Percentiles rank a stretch among this genome's conserved stretches.
phyloP scores from a whole-genome alignment of 2,113 vertebrate species.

The Lophura nycthemera region DNA sequence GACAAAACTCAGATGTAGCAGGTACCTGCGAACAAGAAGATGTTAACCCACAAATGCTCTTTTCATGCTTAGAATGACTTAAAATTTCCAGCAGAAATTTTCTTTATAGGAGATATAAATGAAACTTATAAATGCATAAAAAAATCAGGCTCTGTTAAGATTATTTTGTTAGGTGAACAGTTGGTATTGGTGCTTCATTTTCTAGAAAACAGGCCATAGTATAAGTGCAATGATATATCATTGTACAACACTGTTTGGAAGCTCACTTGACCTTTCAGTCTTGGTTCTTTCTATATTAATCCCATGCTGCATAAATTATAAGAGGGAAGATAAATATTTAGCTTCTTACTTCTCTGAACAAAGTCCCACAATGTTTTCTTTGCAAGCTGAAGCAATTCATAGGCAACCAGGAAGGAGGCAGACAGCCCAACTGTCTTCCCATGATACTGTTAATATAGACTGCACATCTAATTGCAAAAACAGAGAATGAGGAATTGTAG shows the following conservation, averaged over 20 bases:
- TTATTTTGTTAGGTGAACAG: not conserved
- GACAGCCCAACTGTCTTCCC: slow-evolving; percentile 41
- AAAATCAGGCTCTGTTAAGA: not conserved
- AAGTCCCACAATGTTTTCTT: slow-evolving; percentile 55
- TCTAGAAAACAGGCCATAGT: slow-evolving; percentile 2
- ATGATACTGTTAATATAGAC: not conserved
- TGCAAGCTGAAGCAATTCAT: slow-evolving; percentile 43
- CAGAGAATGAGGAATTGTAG: not conserved
- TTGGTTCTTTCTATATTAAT: slow-evolving; percentile 65
- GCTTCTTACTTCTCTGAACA: slow-evolving; percentile 60
- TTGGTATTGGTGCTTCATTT: not conserved
- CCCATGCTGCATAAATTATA: slow-evolving; percentile 57
- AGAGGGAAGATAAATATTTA: slow-evolving; percentile 72
- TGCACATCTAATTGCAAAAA: slow-evolving; percentile 34
- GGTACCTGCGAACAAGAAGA: not conserved
- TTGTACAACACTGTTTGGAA: slow-evolving; percentile 49
- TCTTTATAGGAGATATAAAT: not conserved
- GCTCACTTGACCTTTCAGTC: slow-evolving; percentile 59
- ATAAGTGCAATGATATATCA: slow-evolving; percentile 38
- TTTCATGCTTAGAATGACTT: not conserved
- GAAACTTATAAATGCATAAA: not conserved
- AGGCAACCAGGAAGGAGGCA: slow-evolving; percentile 48
- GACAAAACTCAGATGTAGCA: not conserved
- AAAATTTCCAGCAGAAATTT: not conserved
- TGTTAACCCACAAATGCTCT: not conserved